These are phyloP conservation scores for Prosapia bicincta DNA, from an alignment of 2,888 invertebrate species.

Conservation along the genomic window DNA sequence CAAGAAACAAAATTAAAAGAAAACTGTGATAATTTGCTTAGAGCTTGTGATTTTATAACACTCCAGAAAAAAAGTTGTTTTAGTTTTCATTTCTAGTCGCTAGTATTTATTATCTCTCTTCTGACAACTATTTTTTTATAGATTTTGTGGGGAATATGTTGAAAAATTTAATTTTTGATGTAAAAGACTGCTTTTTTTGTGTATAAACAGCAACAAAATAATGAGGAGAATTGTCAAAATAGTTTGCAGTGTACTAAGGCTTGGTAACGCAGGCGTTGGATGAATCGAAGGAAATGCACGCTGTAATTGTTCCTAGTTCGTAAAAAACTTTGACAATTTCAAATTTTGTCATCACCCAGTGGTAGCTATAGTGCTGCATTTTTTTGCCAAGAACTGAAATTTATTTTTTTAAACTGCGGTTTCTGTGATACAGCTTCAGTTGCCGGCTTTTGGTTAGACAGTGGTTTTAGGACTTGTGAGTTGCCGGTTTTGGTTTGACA, in stretches of 20 bases:
- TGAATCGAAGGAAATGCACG: neutral
- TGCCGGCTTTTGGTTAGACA: too few relatives aligned
- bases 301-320: constrained; percentile 2
- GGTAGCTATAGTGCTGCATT: neutral
- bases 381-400: neutral
- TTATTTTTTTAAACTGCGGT: neutral
- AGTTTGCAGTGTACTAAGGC: neutral
- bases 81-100: neutral
- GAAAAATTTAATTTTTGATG: too few relatives aligned
- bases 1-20: too few relatives aligned
- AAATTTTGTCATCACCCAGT: constrained; percentile 2
- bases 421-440: neutral
- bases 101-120: neutral
- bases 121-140: neutral
- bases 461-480: too few relatives aligned
- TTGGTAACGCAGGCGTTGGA: neutral
- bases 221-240: neutral
- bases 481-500: too few relatives aligned
- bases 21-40: too few relatives aligned
- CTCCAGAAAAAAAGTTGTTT: neutral
- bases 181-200: too few relatives aligned
- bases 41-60: too few relatives aligned
- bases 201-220: neutral
- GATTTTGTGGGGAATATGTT: too few relatives aligned
- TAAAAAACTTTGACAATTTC: neutral